These are phyloP conservation scores for Ochotona princeps DNA, from an alignment of 2,113 vertebrate genomes.

Conservation along the genomic window DNA sequence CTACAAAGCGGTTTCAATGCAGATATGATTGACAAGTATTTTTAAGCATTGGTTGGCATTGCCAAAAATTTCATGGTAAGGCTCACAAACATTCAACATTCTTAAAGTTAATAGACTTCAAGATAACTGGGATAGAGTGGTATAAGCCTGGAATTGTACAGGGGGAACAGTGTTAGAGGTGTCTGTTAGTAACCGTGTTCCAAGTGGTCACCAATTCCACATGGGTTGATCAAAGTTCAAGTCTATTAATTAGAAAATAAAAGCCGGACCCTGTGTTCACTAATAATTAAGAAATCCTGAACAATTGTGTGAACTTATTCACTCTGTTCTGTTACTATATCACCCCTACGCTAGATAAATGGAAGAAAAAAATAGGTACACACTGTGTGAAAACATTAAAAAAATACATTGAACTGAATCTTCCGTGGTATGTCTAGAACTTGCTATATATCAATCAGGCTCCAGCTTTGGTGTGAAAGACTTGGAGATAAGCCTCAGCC, in stretches of 20 bases:
- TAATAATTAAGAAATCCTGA: slow-evolving; percentile 27
- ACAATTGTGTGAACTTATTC: neutral
- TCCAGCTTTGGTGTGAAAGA: neutral
- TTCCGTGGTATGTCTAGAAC: neutral
- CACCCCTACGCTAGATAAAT: neutral
- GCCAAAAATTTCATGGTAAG: neutral
- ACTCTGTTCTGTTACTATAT: neutral
- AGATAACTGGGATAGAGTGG: neutral
- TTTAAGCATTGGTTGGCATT: neutral
- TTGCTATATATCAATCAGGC: neutral
- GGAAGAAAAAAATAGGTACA: neutral
- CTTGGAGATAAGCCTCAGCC: neutral
- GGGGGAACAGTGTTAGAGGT: neutral
- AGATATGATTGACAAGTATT: neutral
- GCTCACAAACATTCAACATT: neutral
- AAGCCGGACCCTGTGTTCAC: neutral
- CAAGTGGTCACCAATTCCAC: no score
- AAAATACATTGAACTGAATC: neutral
- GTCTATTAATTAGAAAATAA: slow-evolving; percentile 3
- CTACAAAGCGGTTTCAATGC: neutral
- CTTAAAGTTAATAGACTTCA: neutral
- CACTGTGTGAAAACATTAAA: neutral
- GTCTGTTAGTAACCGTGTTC: neutral
- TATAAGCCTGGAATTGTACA: neutral
- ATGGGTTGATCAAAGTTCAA: neutral